phyloP scores from a whole-genome alignment of 2,797 vertebrate genomes.

The Staurois parvus region DNA sequence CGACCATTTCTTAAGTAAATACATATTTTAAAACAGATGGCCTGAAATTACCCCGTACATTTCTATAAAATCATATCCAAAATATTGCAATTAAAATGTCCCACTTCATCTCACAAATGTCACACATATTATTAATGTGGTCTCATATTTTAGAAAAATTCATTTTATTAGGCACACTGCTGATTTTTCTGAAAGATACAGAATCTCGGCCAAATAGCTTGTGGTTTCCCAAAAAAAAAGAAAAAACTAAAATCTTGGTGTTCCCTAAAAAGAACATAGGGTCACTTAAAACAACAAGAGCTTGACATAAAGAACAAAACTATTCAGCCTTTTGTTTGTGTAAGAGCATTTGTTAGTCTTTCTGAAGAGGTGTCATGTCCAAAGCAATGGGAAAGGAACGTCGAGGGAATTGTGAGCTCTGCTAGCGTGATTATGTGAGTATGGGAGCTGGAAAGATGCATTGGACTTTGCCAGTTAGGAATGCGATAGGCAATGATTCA shows the following conservation, averaged over 20 bases:
- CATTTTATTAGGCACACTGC: constrained; percentile 43
- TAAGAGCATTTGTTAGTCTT: constrained; percentile 3
- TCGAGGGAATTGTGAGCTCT: not conserved
- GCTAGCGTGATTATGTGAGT: not conserved
- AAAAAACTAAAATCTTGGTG: constrained; percentile 21
- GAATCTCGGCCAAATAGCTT: constrained; percentile 46
- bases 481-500: not conserved
- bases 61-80: constrained; percentile 21
- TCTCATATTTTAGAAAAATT: constrained; percentile 37
- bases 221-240: constrained; percentile 16
- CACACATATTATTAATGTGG: constrained; percentile 32
- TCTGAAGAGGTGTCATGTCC: not conserved
- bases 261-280: constrained; percentile 52
- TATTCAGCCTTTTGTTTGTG: constrained; percentile 17
- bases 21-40: constrained; percentile 8
- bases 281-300: constrained; percentile 48
- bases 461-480: not conserved
- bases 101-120: constrained; percentile 26
- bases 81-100: constrained; percentile 41
- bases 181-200: constrained; percentile 25
- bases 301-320: constrained; percentile 24
- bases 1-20: constrained; percentile 8
- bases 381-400: not conserved
- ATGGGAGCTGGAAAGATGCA: not conserved
- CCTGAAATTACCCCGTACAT: constrained; percentile 27